Conservation (phyloP, 2,888 invertebrate species). For the Dolichomitus sp. region DNA sequence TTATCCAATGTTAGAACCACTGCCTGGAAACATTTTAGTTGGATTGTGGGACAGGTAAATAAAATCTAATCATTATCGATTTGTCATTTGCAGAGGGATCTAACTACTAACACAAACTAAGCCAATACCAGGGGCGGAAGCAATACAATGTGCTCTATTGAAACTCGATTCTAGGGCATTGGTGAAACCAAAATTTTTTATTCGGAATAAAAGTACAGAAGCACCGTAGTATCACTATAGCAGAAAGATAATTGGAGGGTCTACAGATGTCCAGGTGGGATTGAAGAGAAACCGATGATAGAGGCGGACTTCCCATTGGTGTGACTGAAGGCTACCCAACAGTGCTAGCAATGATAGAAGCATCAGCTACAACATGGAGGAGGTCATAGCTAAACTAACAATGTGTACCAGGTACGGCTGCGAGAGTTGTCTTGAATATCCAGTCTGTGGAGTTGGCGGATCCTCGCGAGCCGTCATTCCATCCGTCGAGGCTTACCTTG, state of each 20-base stretch:
- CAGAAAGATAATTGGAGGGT: not conserved
- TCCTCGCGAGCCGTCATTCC: slow-evolving; percentile 15
- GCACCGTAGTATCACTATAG: not conserved
- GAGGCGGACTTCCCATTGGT: not conserved
- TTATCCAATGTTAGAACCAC: no score
- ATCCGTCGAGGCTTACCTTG: slow-evolving; percentile 27
- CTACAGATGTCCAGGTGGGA: not conserved
- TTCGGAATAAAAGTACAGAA: not conserved
- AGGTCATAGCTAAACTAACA: not conserved
- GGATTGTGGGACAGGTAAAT: not conserved
- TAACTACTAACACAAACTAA: not conserved
- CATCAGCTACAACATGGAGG: not conserved
- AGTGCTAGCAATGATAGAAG: not conserved
- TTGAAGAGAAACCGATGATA: not conserved
- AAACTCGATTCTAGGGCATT: not conserved
- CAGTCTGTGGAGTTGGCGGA: slow-evolving; percentile 36
- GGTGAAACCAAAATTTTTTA: not conserved
- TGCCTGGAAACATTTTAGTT: no score
- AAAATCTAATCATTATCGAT: not conserved
- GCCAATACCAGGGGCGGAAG: not conserved
- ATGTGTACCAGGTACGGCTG: not conserved
- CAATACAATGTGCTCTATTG: not conserved
- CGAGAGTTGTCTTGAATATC: slow-evolving; percentile 10
- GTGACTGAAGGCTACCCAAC: not conserved
- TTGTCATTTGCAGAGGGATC: not conserved